Percentiles rank a stretch among this genome's conserved stretches.
These are phyloP conservation scores for Chelonoidis abingdonii DNA, from an alignment of 2,113 vertebrate genomes.

Conservation along the genomic window DNA sequence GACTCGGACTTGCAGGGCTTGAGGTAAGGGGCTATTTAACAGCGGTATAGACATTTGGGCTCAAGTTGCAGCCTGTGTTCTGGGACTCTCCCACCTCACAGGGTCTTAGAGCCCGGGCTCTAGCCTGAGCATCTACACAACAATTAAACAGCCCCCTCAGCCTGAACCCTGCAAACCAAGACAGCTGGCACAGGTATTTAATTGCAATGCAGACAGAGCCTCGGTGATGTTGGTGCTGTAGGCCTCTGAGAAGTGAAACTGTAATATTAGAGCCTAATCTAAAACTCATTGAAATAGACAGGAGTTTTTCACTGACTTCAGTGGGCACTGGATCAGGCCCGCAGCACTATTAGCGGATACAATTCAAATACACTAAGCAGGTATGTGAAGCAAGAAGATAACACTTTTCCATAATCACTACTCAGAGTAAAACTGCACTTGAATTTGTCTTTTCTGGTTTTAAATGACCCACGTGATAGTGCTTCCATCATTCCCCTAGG, in stretches of 20 bases:
- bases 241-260: background rate
- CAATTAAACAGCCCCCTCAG: background rate
- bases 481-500: slow-evolving; percentile 30
- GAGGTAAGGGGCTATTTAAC: background rate
- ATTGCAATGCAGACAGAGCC: background rate
- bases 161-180: background rate
- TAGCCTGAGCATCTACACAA: background rate
- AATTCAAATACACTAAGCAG: slow-evolving; percentile 38
- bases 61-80: background rate
- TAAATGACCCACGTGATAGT: slow-evolving; percentile 5
- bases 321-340: background rate
- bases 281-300: background rate
- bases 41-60: background rate
- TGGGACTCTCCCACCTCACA: background rate
- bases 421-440: slow-evolving; percentile 20
- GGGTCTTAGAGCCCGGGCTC: background rate
- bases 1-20: background rate
- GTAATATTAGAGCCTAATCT: background rate
- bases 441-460: slow-evolving; percentile 27
- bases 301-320: background rate
- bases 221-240: fast-evolving
- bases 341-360: slow-evolving; percentile 27
- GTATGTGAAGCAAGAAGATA: slow-evolving; percentile 46
- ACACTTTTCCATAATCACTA: background rate
- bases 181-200: background rate